Evolutionary conservation across 2,888 invertebrate species (phyloP).

Genomic region (Oconnorella tubifera): DNA sequence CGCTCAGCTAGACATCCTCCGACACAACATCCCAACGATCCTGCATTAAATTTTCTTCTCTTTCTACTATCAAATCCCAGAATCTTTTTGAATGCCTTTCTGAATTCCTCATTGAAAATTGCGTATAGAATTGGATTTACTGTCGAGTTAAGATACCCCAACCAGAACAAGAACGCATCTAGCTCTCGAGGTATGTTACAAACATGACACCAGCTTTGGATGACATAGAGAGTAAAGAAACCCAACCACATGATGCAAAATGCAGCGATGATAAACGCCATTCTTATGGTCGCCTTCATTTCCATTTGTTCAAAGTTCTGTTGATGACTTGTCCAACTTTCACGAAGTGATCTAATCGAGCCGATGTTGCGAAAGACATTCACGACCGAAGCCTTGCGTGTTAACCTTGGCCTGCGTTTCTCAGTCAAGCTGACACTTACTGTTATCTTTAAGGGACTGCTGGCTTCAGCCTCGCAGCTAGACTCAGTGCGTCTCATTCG

Average conservation of each 20-base stretch:
- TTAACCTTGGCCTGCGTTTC: background rate
- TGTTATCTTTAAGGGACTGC: too few species aligned
- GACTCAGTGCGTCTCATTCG: background rate
- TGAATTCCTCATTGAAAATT: conserved; percentile 55
- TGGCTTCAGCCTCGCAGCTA: background rate
- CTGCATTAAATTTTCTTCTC: too few species aligned
- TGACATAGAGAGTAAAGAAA: conserved; percentile 55
- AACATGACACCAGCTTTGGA: conserved; percentile 43
- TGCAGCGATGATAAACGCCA: conserved; percentile 55
- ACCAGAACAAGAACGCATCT: conserved; percentile 53
- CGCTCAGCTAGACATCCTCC: too few species aligned
- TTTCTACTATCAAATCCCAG: conserved; percentile 36
- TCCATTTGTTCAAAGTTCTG: conserved; percentile 45
- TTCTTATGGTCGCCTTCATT: conserved; percentile 54
- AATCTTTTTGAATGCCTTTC: conserved; percentile 49
- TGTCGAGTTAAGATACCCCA: conserved; percentile 55
- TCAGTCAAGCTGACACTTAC: too few species aligned
- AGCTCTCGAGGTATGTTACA: conserved; percentile 43
- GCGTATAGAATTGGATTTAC: conserved; percentile 55
- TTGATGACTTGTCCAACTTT: conserved; percentile 5
- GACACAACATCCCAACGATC: too few species aligned
- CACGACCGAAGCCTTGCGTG: conserved; percentile 7
- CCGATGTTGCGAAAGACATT: conserved; percentile 6
- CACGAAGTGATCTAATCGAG: conserved; percentile 8
- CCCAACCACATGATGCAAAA: conserved; percentile 57